phyloP scores from a whole-genome alignment of 2,113 vertebrate species.

The Setophaga petechia region DNA sequence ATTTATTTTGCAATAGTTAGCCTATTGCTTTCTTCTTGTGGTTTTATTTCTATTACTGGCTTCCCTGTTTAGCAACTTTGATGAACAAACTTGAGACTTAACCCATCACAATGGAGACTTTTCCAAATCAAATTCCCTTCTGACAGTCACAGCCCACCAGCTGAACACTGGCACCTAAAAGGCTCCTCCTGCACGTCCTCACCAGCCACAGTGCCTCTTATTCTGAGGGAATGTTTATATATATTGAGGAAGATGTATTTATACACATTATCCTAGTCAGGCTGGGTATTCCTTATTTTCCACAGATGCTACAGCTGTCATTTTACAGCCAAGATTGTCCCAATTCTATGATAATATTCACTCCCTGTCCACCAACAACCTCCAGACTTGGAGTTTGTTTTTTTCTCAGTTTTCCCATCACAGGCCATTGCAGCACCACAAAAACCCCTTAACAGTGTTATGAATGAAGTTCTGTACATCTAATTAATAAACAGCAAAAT shows the following conservation, averaged over 20 bases:
- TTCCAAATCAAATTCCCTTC: not conserved
- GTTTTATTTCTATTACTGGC: too few relatives aligned
- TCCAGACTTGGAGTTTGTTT: not conserved
- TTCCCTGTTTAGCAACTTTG: too few relatives aligned
- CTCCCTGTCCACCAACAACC: not conserved
- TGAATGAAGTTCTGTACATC: not conserved
- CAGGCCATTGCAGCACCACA: not conserved
- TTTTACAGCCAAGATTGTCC: not conserved
- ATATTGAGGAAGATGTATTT: fast-evolving
- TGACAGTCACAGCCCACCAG: not conserved
- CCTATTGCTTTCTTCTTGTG: too few relatives aligned
- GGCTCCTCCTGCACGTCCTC: fast-evolving
- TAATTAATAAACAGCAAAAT: not conserved
- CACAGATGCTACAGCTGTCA: not conserved
- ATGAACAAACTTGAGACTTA: too few relatives aligned
- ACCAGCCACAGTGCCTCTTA: not conserved
- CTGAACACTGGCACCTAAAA: not conserved
- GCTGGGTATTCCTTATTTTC: not conserved
- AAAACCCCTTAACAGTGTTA: not conserved
- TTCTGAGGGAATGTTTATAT: not conserved
- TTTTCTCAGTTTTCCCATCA: not conserved
- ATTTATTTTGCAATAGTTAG: too few relatives aligned
- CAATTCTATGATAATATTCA: not conserved
- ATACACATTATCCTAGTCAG: not conserved
- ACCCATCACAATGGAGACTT: not conserved